Evolutionary conservation across 2,888 invertebrate genomes (phyloP), one percentile per base, ranked within the genome.

Genomic region (Meandrusa payeni): DNA sequence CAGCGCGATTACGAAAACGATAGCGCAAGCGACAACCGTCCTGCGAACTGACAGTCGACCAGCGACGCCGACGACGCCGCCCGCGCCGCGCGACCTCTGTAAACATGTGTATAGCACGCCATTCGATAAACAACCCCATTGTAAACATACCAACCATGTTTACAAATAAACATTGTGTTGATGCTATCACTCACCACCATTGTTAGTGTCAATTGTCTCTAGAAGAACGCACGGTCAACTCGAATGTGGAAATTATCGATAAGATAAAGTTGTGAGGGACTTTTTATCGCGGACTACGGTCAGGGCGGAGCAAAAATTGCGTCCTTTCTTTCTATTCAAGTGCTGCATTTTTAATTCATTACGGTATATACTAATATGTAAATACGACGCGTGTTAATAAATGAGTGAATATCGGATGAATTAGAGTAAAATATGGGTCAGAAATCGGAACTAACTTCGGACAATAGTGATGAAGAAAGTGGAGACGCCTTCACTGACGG

Each of bases 401-500:
- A 36, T 27, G 12, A 7, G 50, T 27, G 7, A 27, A 27, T 7
- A 37, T 19, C 5, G 12, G 5, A 17, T n/a, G 3, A 24, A 3
- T 34, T 4, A 11, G 1, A 13, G 53, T 59, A 55, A 54, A 71
- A 57, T 45, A 85, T 86, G 85, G 85, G 79, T 39, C 69, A 66
- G 44, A 61, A 61, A 46, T 67, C 74, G 19, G 72, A 76, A 57
- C 62, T 69, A 47, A 79, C 78, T 36, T 75, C 82, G 43, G 79
- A 75, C 50, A 78, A 77, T 55, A 85, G 76, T 46, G 85, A 83
- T 39, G 83, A 78, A 29, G 83, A 82, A 52, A 80, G 76, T 48
- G 86, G 83, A 5, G 83, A 78, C 5, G 81, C 75, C 26, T 88
- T 88, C 59, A 85, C 86, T 12, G 87, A 88, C 42, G 88, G 72